Conservation (phyloP, 2,113 vertebrate genomes). For the Dipodomys stephensi region DNA sequence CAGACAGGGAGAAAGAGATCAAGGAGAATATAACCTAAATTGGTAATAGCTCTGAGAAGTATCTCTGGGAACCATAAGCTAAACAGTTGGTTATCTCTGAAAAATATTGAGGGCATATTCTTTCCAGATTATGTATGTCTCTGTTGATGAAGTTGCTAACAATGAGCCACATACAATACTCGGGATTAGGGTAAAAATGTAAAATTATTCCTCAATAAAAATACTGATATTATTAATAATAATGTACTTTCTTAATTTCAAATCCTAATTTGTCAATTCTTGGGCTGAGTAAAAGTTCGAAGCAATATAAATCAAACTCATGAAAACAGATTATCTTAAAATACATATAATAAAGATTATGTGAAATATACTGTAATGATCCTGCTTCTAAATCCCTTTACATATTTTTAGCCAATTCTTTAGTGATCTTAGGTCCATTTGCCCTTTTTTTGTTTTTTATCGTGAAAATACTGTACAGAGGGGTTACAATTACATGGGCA, state of each 20-base stretch:
- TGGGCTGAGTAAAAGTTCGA: constrained; percentile 15
- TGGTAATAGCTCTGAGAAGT: not conserved
- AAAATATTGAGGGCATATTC: not conserved
- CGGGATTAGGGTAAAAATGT: not conserved
- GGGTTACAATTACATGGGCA: too few species aligned
- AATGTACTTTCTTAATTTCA: not conserved
- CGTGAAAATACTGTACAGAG: too few species aligned
- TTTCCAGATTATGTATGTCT: not conserved
- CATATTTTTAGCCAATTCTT: not conserved
- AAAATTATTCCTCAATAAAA: constrained; percentile 27
- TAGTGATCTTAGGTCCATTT: constrained; percentile 1
- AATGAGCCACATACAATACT: not conserved
- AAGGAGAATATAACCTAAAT: not conserved
- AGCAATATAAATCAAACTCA: not conserved
- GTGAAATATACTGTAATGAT: not conserved
- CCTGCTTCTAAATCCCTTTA: not conserved
- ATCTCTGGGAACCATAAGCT: too few species aligned
- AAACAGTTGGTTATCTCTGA: not conserved
- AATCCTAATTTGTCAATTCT: not conserved
- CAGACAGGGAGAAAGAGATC: not conserved
- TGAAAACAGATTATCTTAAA: constrained; percentile 43
- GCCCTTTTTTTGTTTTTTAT: not conserved
- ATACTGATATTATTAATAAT: not conserved
- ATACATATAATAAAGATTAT: constrained; percentile 21
- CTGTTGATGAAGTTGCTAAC: not conserved